A percentile compares a stretch with the other conserved stretches of the same genome.
phyloP scores from a whole-genome alignment of 1,140 invertebrate species.

The silkworm (Bombyx mori) region ASM3026992v2 NC_085112.1:6447001-6447500 shows the following conservation, averaged over 20 bases:
- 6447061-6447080: no score
- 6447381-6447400: slow-evolving; percentile 33
- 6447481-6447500: slow-evolving; percentile 36
- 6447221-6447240: not conserved
- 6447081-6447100: not conserved
- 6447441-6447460: slow-evolving; percentile 23
- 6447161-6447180: not conserved
- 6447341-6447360: slow-evolving; percentile 54
- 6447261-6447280: not conserved
- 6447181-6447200: not conserved
- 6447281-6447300: slow-evolving; percentile 7
- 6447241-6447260: not conserved
- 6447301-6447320: slow-evolving; percentile 9
- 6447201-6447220: not conserved
- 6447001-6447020: no score
- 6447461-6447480: slow-evolving; percentile 48
- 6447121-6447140: not conserved
- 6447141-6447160: no score
- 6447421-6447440: slow-evolving; percentile 48
- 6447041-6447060: no score
- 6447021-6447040: no score
- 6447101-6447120: not conserved
- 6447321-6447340: slow-evolving; percentile 26
- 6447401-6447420: slow-evolving; percentile 25
- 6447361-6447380: slow-evolving; percentile 57